Evolutionary conservation across 2,888 invertebrate species (phyloP).

Genomic region (Tenodera sinensis): DNA sequence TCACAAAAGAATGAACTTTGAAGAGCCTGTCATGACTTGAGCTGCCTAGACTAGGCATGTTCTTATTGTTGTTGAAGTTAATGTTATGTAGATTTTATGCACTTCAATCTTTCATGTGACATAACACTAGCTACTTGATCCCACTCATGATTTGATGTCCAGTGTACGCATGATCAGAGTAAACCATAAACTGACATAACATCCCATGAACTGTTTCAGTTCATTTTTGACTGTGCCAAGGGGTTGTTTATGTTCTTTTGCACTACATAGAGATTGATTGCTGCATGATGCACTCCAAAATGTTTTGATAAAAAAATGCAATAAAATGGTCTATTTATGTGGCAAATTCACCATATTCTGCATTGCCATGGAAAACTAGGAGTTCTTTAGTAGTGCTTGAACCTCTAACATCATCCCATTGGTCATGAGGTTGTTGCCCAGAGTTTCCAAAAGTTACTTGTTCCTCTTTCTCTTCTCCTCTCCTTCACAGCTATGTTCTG

Average conservation of each 20-base stretch:
- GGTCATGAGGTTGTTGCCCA: neutral
- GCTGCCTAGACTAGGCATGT: neutral
- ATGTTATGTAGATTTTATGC: neutral
- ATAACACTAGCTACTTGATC: neutral
- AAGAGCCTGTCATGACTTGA: neutral
- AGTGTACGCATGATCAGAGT: neutral
- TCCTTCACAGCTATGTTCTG: neutral
- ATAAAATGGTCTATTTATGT: too few relatives aligned
- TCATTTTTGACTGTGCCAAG: too few relatives aligned
- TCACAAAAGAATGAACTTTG: neutral
- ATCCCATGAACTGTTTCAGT: too few relatives aligned
- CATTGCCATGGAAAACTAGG: too few relatives aligned
- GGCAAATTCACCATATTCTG: too few relatives aligned
- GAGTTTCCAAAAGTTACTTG: neutral
- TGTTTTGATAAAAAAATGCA: too few relatives aligned
- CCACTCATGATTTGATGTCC: neutral
- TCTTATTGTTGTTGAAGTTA: neutral
- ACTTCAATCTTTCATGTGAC: neutral
- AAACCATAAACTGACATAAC: neutral
- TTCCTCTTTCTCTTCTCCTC: neutral
- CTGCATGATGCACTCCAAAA: too few relatives aligned
- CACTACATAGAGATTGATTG: too few relatives aligned
- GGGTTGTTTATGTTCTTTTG: too few relatives aligned
- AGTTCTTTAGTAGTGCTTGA: neutral
- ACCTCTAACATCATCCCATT: neutral